Conservation (phyloP, 2,888 invertebrate species). For the Heliconius hortense region DNA sequence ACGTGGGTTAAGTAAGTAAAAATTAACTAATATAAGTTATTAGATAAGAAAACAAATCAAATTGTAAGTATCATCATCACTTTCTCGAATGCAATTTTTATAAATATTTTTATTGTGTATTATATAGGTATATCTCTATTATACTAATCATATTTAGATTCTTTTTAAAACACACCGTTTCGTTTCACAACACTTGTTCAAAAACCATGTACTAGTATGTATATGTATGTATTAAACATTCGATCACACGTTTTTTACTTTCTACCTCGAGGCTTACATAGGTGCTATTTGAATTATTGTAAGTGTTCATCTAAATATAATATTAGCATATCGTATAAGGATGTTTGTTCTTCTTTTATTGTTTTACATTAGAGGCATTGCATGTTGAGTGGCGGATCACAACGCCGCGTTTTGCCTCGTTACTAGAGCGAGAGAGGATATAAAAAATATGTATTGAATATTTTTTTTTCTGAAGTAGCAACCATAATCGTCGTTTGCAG, state of each 20-base stretch:
- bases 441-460: too few relatives aligned
- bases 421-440: too few relatives aligned
- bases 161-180: conserved; percentile 24
- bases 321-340: not conserved
- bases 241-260: conserved; percentile 27
- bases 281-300: conserved; percentile 2
- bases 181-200: conserved; percentile 28
- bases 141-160: not conserved
- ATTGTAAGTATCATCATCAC: too few relatives aligned
- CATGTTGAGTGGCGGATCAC: too few relatives aligned
- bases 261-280: conserved; percentile 36
- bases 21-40: too few relatives aligned
- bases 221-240: not conserved
- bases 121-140: too few relatives aligned
- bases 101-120: not conserved
- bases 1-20: too few relatives aligned
- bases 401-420: too few relatives aligned
- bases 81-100: not conserved
- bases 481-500: too few relatives aligned
- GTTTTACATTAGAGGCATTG: not conserved
- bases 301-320: not conserved
- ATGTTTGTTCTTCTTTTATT: not conserved
- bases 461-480: too few relatives aligned
- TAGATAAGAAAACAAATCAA: too few relatives aligned
- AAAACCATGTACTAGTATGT: conserved; percentile 10